Evolutionary conservation across 2,797 vertebrate genomes (phyloP).

Genomic region (Natrix natrix): DNA sequence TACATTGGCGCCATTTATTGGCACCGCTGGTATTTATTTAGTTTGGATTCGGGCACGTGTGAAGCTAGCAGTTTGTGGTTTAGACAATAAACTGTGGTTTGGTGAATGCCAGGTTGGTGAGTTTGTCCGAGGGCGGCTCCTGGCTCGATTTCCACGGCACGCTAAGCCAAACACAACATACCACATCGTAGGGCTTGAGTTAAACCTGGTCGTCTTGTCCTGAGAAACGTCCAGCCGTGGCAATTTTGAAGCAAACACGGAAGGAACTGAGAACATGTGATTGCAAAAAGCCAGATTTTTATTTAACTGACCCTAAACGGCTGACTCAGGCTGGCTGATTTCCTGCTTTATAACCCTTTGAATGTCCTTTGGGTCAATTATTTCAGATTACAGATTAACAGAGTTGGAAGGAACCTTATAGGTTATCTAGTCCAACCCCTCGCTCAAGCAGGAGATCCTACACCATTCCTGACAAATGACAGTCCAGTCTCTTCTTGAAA

Average conservation of each 20-base stretch:
- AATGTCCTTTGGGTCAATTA: background rate
- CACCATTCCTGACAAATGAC: too few relatives aligned
- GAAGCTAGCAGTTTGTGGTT: background rate
- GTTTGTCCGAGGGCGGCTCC: background rate
- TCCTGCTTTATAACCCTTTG: background rate
- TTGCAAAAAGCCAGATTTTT: background rate
- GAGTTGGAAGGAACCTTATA: too few relatives aligned
- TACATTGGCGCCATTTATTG: background rate
- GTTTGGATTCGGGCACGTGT: background rate
- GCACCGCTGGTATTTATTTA: background rate
- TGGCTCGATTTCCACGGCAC: background rate
- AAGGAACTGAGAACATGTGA: background rate
- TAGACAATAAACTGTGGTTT: background rate
- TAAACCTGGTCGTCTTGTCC: background rate
- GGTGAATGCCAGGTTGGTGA: background rate
- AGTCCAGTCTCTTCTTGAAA: too few relatives aligned
- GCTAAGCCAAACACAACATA: background rate
- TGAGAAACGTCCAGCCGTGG: background rate
- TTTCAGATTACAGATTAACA: background rate
- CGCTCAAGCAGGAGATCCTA: too few relatives aligned
- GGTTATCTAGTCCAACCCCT: too few relatives aligned
- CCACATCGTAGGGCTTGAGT: background rate
- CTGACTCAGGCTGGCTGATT: background rate
- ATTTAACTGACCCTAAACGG: background rate
- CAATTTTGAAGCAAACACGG: accelerated